These are phyloP conservation scores for Mycteria americana DNA, from an alignment of 2,797 vertebrate species.

Conservation along the genomic window DNA sequence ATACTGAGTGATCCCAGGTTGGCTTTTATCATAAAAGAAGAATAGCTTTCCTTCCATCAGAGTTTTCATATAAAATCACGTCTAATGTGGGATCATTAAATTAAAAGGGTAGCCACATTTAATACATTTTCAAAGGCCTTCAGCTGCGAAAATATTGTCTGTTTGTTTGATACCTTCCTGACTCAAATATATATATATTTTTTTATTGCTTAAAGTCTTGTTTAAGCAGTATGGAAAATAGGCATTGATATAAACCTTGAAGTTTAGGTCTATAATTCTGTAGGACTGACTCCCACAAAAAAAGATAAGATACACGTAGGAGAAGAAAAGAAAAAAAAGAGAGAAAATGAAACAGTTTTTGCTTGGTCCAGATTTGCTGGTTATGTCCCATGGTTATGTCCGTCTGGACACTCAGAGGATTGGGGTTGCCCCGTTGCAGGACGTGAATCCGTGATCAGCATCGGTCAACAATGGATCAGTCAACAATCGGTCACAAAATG, in stretches of 20 bases:
- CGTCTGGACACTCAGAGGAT: not conserved
- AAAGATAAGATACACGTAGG: not conserved
- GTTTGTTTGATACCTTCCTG: not conserved
- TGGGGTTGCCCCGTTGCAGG: not conserved
- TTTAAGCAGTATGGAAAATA: not conserved
- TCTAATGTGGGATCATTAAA: not conserved
- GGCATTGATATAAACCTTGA: not conserved
- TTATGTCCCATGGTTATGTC: not conserved
- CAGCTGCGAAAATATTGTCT: not conserved
- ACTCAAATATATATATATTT: not conserved
- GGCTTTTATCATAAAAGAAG: not conserved
- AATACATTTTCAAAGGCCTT: not conserved
- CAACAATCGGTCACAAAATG: not conserved
- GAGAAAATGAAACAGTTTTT: not conserved
- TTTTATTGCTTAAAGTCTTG: not conserved
- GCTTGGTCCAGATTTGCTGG: not conserved
- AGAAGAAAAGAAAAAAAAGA: not conserved
- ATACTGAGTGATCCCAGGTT: not conserved
- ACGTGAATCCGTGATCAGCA: not conserved
- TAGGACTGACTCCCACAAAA: not conserved
- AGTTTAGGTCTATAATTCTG: not conserved
- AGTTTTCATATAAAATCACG: slow-evolving; percentile 8
- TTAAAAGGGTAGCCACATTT: not conserved
- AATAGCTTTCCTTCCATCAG: not conserved
- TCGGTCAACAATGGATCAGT: not conserved